Evolutionary conservation across 2,113 vertebrate species (phyloP).

Genomic region (Gnathonemus echidnorhynchus): DNA sequence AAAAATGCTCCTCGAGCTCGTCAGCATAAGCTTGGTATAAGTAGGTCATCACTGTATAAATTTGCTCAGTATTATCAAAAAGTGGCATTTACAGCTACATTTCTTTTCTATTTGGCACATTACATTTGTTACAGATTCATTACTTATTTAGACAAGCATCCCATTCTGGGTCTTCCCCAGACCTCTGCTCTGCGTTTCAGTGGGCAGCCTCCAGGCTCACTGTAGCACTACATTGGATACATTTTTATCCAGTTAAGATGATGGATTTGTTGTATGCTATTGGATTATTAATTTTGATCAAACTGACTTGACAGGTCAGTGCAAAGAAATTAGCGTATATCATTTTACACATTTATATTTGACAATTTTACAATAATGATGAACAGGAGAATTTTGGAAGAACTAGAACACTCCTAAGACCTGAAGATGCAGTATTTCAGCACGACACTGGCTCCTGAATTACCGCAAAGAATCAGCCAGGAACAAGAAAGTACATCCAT

Average conservation of each 20-base stretch:
- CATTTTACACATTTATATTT: not conserved
- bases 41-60: slow-evolving; percentile 5
- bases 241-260: not conserved
- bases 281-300: not conserved
- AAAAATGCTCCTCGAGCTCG: not conserved
- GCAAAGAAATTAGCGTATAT: not conserved
- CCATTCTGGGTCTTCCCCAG: not conserved
- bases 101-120: not conserved
- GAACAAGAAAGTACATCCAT: not conserved
- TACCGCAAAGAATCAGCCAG: not conserved
- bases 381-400: not conserved
- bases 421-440: not conserved
- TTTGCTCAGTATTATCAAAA: not conserved
- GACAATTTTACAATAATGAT: not conserved
- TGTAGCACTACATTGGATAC: not conserved
- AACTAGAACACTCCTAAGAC: not conserved
- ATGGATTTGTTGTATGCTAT: not conserved
- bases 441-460: not conserved
- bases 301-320: not conserved
- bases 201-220: not conserved
- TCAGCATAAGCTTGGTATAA: not conserved
- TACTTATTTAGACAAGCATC: not conserved
- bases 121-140: not conserved
- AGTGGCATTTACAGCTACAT: not conserved
- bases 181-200: not conserved